Evolutionary conservation across 2,797 vertebrate genomes (phyloP), one percentile per base, ranked within the genome.

Genomic region (Gobionotothen gibberifrons): DNA sequence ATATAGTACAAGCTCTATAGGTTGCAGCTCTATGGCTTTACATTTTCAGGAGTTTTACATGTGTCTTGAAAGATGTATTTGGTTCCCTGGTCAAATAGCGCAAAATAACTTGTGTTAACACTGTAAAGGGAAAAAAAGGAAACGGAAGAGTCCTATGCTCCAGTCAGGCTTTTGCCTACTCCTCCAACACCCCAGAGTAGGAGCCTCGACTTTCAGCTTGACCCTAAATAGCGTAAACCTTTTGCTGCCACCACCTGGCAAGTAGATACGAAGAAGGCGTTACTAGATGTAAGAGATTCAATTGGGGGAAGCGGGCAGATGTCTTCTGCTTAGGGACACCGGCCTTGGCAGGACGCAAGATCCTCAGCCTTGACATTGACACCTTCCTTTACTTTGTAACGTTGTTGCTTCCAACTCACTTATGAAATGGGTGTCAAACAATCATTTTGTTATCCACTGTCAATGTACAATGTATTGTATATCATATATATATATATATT

Each of bases 211-310:
- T 92, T 94, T 93, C 85, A 93, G 80, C 76, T 81, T 91, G 86
- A 94, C 93, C 91, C 88, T 93, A 84, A 91, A 90, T 91, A 92
- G 70, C 74, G 64, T 79, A 78, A 86, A 87, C 87, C 81, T 90
- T 92, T 92, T 90, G 83, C 87, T 82, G 71, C 76, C 81, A 68
- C 83, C 81, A 86, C 76, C 79, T 88, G 76, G 76, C 84, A 88
- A 86, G 76, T 75, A 82, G 75, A 85, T 69, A 76, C 73, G 73
- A 83, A 71, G 71, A 76, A 73, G 68, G 42, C 82, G 43, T 47
- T 53, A 53, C 79, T 85, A 74, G 65, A 78, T 76, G 74, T 71
- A 15, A 79, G 72, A 68, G 52, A 70, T 70, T 79, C 68, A 65
- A 69, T 49, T 58, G 65, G 60, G 85, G 81, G 74, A 72, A 78